Conservation (phyloP, 2,888 invertebrate genomes). For the Rhorus exstirpatorius region DNA sequence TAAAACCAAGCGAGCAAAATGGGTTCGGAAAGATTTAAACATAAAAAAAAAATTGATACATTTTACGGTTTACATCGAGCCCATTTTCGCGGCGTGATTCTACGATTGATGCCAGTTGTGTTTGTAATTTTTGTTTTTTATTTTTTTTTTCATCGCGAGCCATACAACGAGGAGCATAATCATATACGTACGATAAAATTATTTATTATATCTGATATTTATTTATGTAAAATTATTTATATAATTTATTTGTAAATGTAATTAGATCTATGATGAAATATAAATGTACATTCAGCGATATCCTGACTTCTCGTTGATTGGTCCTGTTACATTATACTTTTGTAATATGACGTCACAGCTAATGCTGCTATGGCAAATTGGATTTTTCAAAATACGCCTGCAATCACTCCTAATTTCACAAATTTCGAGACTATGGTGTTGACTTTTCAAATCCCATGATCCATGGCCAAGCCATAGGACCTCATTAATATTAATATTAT, state of each 20-base stretch:
- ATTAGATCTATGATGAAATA: constrained; percentile 67
- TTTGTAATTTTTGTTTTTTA: too few species aligned
- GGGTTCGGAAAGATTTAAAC: neutral
- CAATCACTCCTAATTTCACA: too few species aligned
- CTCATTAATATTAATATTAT: too few species aligned
- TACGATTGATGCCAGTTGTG: constrained; percentile 21
- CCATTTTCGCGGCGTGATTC: neutral
- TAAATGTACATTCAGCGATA: constrained; percentile 52
- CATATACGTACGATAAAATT: constrained; percentile 30
- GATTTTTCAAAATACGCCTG: too few species aligned
- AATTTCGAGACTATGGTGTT: too few species aligned
- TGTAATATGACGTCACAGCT: too few species aligned
- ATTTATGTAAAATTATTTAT: constrained; percentile 76
- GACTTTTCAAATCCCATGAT: too few species aligned
- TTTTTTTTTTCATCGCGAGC: constrained; percentile 23
- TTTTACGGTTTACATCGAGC: neutral
- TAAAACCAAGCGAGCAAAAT: too few species aligned
- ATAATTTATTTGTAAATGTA: constrained; percentile 80
- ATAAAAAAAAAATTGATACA: neutral
- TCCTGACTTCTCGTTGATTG: neutral
- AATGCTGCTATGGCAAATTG: too few species aligned
- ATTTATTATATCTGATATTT: constrained; percentile 46
- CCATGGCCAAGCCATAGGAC: too few species aligned
- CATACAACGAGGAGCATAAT: constrained; percentile 44
- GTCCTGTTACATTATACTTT: neutral